Evolutionary conservation across 2,888 invertebrate species (phyloP).

Genomic region (Drosophila algonquin): DNA sequence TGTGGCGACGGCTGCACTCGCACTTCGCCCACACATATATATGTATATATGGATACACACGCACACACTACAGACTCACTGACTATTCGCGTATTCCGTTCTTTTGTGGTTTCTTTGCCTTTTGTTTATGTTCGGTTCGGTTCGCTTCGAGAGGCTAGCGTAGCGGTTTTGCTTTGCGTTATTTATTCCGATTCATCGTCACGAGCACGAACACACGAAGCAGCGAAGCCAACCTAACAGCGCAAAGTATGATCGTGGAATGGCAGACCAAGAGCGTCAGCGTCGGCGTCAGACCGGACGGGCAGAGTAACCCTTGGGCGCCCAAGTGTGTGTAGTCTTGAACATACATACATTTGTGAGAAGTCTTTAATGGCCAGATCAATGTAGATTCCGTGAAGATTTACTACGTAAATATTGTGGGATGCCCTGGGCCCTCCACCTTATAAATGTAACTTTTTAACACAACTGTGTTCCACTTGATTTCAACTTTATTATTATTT

Average conservation of each 20-base stretch:
- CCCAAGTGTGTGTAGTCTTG: slow-evolving; percentile 1
- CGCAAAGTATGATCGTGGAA: slow-evolving; percentile 71
- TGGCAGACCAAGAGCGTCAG: slow-evolving; percentile 40
- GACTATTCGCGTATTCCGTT: slow-evolving; percentile 36
- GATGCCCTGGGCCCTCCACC: too few species aligned
- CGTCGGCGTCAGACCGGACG: slow-evolving; percentile 18
- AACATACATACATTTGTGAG: neutral
- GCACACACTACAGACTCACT: slow-evolving; percentile 18
- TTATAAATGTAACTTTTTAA: neutral
- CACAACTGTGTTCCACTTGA: too few species aligned
- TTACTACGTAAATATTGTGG: neutral
- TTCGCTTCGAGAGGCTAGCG: slow-evolving; percentile 14
- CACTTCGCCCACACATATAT: slow-evolving; percentile 49
- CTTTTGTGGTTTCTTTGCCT: slow-evolving; percentile 48
- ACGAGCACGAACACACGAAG: slow-evolving; percentile 49
- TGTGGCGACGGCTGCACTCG: slow-evolving; percentile 57
- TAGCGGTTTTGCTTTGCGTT: slow-evolving; percentile 29
- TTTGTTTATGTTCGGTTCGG: slow-evolving; percentile 41
- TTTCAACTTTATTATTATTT: neutral
- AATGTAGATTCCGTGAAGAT: neutral
- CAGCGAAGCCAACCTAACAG: slow-evolving; percentile 63
- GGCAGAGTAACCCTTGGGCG: slow-evolving; percentile 33
- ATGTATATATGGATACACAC: slow-evolving; percentile 17
- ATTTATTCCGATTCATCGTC: slow-evolving; percentile 35
- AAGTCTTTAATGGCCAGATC: neutral